Evolutionary conservation across 2,797 vertebrate genomes (phyloP).

Genomic region (Ctenochaetus hawaiiensis): DNA sequence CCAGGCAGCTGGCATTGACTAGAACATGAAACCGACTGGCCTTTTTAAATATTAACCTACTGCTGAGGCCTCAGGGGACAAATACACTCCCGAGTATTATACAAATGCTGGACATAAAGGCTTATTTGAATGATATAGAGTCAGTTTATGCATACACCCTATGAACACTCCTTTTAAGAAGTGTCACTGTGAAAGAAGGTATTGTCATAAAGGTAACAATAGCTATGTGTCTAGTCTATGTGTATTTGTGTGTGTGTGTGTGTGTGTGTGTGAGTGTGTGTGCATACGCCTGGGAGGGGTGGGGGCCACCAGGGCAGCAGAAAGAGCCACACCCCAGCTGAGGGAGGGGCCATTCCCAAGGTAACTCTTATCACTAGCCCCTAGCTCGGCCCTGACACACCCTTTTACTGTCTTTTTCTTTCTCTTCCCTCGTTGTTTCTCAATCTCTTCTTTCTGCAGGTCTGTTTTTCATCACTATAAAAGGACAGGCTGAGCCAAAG

Average conservation of each 20-base stretch:
- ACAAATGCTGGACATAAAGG: constrained; percentile 6
- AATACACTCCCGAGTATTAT: constrained; percentile 16
- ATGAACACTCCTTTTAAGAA: constrained; percentile 11
- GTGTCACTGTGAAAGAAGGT: background rate
- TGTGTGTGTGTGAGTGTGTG: background rate
- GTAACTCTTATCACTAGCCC: constrained; percentile 79
- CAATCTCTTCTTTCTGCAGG: constrained; percentile 30
- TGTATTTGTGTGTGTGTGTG: constrained; percentile 30
- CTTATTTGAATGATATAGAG: constrained; percentile 17
- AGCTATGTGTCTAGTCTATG: constrained; percentile 22
- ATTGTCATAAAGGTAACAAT: constrained; percentile 41
- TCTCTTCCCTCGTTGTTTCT: constrained; percentile 35
- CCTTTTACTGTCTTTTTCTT: constrained; percentile 63
- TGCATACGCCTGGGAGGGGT: constrained; percentile 19
- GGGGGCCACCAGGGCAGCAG: constrained; percentile 50
- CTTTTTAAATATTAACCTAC: constrained; percentile 88
- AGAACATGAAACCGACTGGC: constrained; percentile 81
- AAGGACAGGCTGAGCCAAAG: constrained; percentile 55
- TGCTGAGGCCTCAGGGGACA: constrained; percentile 40
- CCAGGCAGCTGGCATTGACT: constrained; percentile 56
- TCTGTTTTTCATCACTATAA: constrained; percentile 73
- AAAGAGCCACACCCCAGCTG: constrained; percentile 73
- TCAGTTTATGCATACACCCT: background rate
- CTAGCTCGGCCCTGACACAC: constrained; percentile 81
- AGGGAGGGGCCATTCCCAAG: constrained; percentile 81